Evolutionary conservation across 2,888 invertebrate genomes (phyloP).

Genomic region (Bellardia bayeri): DNA sequence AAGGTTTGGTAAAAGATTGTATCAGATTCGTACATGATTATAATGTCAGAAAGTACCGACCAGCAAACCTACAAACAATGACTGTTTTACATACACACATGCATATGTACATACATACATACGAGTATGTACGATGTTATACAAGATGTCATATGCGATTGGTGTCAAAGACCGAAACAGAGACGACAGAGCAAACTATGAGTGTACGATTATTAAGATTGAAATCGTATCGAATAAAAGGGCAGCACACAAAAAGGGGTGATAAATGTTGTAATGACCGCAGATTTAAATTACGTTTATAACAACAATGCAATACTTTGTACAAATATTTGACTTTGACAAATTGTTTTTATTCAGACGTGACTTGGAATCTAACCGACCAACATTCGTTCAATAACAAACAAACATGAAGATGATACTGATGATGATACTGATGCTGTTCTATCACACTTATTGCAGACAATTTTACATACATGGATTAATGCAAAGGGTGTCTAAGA

Average conservation of each 20-base stretch:
- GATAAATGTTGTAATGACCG: conserved; percentile 73
- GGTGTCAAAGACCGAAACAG: conserved; percentile 39
- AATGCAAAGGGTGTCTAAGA: background rate
- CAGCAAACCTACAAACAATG: conserved; percentile 19
- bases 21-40: conserved; percentile 41
- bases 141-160: conserved; percentile 50
- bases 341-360: conserved; percentile 70
- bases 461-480: background rate
- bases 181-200: conserved; percentile 15
- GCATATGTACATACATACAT: background rate
- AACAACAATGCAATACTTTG: conserved; percentile 63
- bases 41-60: conserved; percentile 36
- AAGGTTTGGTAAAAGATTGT: conserved; percentile 34
- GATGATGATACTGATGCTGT: conserved; percentile 6
- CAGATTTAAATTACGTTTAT: conserved; percentile 70
- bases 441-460: background rate
- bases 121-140: background rate
- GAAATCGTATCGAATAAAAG: conserved; percentile 36
- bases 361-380: conserved; percentile 55
- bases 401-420: conserved; percentile 11
- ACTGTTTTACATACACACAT: conserved; percentile 14
- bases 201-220: conserved; percentile 13
- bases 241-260: conserved; percentile 61
- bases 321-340: conserved; percentile 71
- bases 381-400: conserved; percentile 31